These are phyloP conservation scores for Diabrotica undecimpunctata DNA, from an alignment of 1,140 invertebrate species.

Conservation along the genomic window DNA sequence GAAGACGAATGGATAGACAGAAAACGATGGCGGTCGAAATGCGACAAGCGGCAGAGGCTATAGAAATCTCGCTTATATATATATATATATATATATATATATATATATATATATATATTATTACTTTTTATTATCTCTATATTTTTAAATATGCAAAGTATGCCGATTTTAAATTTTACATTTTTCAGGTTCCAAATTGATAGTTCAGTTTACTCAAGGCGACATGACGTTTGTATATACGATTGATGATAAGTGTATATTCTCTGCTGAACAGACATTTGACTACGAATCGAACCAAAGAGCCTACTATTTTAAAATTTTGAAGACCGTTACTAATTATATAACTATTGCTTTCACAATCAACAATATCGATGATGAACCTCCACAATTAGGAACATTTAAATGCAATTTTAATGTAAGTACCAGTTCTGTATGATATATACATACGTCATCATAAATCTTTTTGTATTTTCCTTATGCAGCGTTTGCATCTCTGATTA, in stretches of 20 bases:
- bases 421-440: not conserved
- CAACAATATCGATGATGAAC: conserved; percentile 25
- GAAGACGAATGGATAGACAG: too few species aligned
- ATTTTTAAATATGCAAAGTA: too few species aligned
- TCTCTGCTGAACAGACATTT: conserved; percentile 20
- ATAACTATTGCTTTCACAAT: conserved; percentile 11
- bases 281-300: conserved; percentile 21
- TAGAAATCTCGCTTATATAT: too few species aligned
- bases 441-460: not conserved
- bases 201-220: not conserved
- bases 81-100: too few species aligned
- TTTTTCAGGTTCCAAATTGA: not conserved
- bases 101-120: too few species aligned
- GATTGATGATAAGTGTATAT: conserved; percentile 6
- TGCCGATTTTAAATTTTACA: too few species aligned
- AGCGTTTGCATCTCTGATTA: too few species aligned
- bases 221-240: not conserved
- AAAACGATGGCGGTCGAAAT: too few species aligned
- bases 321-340: not conserved
- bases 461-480: not conserved
- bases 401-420: conserved; percentile 23
- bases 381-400: conserved; percentile 15
- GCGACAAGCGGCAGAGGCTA: too few species aligned
- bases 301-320: not conserved
- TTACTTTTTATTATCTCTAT: too few species aligned